Conservation (phyloP, 2,888 invertebrate species). For the Hypselothyrea guttata region DNA sequence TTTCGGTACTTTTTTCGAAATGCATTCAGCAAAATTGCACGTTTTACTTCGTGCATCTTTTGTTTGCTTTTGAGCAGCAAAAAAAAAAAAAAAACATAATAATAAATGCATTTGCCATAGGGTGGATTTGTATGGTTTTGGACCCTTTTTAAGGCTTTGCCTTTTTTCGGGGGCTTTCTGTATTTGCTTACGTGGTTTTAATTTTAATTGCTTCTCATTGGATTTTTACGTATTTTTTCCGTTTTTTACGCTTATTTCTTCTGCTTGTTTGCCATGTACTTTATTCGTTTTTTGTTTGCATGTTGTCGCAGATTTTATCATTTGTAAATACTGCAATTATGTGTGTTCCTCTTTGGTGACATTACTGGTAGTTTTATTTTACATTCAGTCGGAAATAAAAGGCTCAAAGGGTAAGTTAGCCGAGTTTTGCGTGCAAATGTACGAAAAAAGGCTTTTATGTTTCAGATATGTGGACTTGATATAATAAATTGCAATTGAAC, state of each 20-base stretch:
- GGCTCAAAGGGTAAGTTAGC: constrained; percentile 20
- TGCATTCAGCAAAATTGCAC: constrained; percentile 75
- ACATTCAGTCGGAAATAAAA: constrained; percentile 32
- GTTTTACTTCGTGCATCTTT: constrained; percentile 75
- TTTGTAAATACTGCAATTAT: constrained; percentile 78
- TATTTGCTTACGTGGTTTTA: constrained; percentile 76
- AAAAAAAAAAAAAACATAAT: constrained; percentile 1
- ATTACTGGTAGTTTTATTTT: constrained; percentile 35
- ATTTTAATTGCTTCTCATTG: constrained; percentile 76
- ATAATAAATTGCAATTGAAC: no score
- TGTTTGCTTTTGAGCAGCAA: constrained; percentile 39
- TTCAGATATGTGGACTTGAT: no score
- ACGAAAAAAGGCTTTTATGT: no score
- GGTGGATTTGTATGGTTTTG: constrained; percentile 69
- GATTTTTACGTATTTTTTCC: no score
- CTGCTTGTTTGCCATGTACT: constrained; percentile 6
- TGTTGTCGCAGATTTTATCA: constrained; percentile 76
- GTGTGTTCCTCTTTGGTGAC: constrained; percentile 68
- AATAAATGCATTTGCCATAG: constrained; percentile 65
- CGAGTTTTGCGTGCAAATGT: no score
- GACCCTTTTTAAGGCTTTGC: constrained; percentile 30
- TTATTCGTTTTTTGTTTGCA: constrained; percentile 36
- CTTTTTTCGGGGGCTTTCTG: constrained; percentile 58
- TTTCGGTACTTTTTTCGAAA: constrained; percentile 60
- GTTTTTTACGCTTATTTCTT: no score